phyloP scores from a whole-genome alignment of 2,888 invertebrate genomes.

The Fragum fragum region DNA sequence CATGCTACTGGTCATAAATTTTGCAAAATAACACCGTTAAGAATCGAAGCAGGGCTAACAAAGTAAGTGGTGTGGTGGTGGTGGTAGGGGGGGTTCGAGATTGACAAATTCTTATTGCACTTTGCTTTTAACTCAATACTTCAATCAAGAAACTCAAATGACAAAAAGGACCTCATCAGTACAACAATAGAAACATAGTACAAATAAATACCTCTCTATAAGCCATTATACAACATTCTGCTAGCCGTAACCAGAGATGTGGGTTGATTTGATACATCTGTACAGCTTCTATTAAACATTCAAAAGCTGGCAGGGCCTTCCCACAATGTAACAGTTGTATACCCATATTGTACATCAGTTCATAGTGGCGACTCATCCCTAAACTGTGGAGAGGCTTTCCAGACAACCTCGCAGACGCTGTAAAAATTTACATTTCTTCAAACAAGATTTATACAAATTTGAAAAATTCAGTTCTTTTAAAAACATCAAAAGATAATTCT shows the following conservation, averaged over 20 bases:
- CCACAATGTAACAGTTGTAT: constrained; percentile 94
- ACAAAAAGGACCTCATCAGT: no score
- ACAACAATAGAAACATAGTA: no score
- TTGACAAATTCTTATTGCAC: no score
- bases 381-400: constrained; percentile 90
- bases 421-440: neutral
- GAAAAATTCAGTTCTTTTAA: no score
- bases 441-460: neutral
- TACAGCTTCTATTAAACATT: constrained; percentile 95
- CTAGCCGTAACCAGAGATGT: constrained; percentile 95
- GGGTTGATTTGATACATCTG: constrained; percentile 95
- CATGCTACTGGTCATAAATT: no score
- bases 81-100: no score
- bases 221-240: constrained; percentile 91
- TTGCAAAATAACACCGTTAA: no score
- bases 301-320: constrained; percentile 94
- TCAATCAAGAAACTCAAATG: no score
- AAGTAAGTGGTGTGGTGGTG: no score
- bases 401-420: constrained; percentile 75
- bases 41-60: no score
- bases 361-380: constrained; percentile 90
- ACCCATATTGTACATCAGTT: constrained; percentile 93
- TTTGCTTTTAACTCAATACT: no score
- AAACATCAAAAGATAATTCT: no score
- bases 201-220: constrained; percentile 83